Percentiles rank a stretch among this genome's conserved stretches.
Conservation (phyloP, 1,140 invertebrate genomes). For the Macrobrachium rosenbergii region DNA sequence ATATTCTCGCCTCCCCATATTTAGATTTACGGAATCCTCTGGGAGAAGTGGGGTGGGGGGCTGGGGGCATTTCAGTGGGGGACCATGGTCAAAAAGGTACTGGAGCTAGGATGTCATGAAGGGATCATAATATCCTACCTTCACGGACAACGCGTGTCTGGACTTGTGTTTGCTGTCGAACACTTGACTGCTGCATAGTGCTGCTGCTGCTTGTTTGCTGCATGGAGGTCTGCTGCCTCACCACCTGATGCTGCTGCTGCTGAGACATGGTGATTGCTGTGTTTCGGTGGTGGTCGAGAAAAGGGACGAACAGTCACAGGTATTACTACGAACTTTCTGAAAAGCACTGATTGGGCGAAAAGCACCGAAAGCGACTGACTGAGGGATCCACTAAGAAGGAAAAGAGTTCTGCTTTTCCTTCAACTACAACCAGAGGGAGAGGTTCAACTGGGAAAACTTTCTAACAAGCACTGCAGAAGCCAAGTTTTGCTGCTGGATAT, state of each 20-base stretch:
- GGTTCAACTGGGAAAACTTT: too few relatives aligned
- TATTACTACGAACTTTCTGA: neutral
- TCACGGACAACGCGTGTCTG: slow-evolving; percentile 64
- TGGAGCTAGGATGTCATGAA: neutral
- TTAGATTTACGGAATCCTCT: too few relatives aligned
- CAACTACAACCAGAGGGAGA: too few relatives aligned
- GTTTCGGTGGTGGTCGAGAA: slow-evolving; percentile 47
- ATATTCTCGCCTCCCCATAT: too few relatives aligned
- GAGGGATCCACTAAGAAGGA: neutral
- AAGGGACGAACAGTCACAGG: slow-evolving; percentile 34
- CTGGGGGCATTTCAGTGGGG: neutral
- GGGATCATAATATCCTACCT: slow-evolving; percentile 49
- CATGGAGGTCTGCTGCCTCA: slow-evolving; percentile 62
- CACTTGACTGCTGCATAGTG: slow-evolving; percentile 58
- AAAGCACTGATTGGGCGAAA: neutral
- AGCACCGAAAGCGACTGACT: slow-evolving; percentile 14
- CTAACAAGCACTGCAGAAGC: slow-evolving; percentile 37
- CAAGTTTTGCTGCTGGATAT: slow-evolving; percentile 10
- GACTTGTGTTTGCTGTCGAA: slow-evolving; percentile 64
- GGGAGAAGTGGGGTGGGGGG: neutral
- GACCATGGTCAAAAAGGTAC: neutral
- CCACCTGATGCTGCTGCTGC: slow-evolving; percentile 63
- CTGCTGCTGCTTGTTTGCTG: slow-evolving; percentile 60
- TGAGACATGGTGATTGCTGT: slow-evolving; percentile 57
- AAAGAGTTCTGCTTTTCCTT: too few relatives aligned